These are phyloP conservation scores for Eristalinus sepulchralis DNA, from an alignment of 2,888 invertebrate species.

Conservation along the genomic window DNA sequence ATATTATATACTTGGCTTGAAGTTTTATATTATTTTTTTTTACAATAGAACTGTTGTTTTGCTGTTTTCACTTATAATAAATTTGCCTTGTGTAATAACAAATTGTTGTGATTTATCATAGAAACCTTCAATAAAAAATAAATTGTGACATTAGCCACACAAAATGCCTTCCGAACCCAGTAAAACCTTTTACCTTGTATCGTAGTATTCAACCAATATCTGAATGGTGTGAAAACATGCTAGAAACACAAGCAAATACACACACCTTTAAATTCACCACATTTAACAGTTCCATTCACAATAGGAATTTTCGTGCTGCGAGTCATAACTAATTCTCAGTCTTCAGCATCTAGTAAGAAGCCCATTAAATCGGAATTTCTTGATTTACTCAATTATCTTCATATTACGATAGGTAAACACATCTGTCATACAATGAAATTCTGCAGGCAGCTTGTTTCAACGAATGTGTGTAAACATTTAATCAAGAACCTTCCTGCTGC, in stretches of 20 bases:
- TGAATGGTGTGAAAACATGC: neutral
- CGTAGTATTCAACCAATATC: neutral
- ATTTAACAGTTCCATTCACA: neutral
- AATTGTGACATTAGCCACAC: too few relatives aligned
- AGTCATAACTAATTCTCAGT: neutral
- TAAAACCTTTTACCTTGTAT: too few relatives aligned
- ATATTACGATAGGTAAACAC: neutral
- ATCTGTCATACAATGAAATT: neutral
- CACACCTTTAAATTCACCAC: neutral
- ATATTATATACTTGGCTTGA: too few relatives aligned
- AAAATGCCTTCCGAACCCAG: too few relatives aligned
- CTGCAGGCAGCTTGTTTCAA: neutral
- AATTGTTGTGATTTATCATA: too few relatives aligned
- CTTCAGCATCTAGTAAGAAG: too few relatives aligned
- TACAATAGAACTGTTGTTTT: too few relatives aligned
- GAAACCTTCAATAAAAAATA: too few relatives aligned
- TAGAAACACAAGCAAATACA: neutral
- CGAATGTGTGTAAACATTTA: slow-evolving; percentile 13
- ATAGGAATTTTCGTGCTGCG: neutral
- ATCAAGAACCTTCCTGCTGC: neutral
- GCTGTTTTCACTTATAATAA: too few relatives aligned
- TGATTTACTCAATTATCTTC: neutral
- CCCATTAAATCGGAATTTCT: too few relatives aligned
- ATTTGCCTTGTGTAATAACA: too few relatives aligned
- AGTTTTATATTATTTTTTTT: too few relatives aligned